A percentile compares a stretch with the other conserved stretches of the same genome.
Evolutionary conservation across 2,797 vertebrate genomes (phyloP).

Genomic region (Mus minutoides): DNA sequence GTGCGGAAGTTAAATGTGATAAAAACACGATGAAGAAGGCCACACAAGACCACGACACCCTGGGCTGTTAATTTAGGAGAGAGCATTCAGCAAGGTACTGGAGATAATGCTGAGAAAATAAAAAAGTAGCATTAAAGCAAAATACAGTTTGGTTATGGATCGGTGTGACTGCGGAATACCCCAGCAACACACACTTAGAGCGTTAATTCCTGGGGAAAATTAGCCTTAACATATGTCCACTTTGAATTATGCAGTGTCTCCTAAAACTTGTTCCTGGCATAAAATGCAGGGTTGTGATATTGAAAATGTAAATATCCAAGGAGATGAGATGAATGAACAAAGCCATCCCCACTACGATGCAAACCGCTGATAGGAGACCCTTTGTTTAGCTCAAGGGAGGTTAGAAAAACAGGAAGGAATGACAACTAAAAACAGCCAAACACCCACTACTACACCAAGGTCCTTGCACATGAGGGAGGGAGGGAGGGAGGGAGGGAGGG

Average conservation of each 20-base stretch:
- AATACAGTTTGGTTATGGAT: conserved; percentile 58
- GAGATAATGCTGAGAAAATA: conserved; percentile 76
- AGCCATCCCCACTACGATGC: conserved; percentile 7
- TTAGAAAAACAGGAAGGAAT: background rate
- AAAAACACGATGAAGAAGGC: conserved; percentile 73
- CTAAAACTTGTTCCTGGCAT: conserved; percentile 55
- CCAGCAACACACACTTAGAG: background rate
- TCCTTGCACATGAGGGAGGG: no score
- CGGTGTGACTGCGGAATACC: conserved; percentile 42
- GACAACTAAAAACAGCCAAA: background rate
- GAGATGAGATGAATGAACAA: conserved; percentile 43
- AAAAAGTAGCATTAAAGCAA: conserved; percentile 73
- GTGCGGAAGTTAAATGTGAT: conserved; percentile 80
- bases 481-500: no score
- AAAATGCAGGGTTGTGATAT: conserved; percentile 50
- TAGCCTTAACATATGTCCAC: conserved; percentile 58
- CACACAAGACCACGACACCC: conserved; percentile 56
- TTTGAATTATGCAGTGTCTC: conserved; percentile 70
- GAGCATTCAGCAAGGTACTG: conserved; percentile 47
- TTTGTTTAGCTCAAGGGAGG: conserved; percentile 38
- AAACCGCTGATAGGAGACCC: background rate
- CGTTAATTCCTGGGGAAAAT: conserved; percentile 68
- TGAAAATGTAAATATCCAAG: conserved; percentile 63
- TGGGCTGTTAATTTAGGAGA: conserved; percentile 77
- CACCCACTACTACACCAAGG: background rate